Evolutionary conservation across 2,797 vertebrate genomes (phyloP).

Genomic region (Oryzias sinensis): DNA sequence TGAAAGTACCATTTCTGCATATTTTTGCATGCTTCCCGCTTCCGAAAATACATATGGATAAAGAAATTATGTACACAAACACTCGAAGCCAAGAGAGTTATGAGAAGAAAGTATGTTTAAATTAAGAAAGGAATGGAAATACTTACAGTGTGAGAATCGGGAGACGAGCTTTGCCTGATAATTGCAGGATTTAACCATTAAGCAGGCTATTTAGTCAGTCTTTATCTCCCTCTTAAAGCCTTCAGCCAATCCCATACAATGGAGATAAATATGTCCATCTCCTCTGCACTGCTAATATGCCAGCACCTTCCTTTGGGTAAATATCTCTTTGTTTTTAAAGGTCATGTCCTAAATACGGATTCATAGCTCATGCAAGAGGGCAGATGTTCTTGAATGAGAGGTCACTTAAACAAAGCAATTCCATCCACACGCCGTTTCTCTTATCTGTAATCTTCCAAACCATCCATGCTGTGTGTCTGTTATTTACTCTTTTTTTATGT

Average conservation of each 20-base stretch:
- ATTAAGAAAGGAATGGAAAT: conserved; percentile 8
- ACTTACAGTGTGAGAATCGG: conserved; percentile 12
- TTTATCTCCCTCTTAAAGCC: conserved; percentile 35
- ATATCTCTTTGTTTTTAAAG: conserved; percentile 70
- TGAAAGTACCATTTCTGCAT: conserved; percentile 9
- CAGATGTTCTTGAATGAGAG: conserved; percentile 59
- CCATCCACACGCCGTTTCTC: conserved; percentile 20
- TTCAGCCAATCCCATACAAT: conserved; percentile 32
- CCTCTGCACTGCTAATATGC: conserved; percentile 45
- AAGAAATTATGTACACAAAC: conserved; percentile 29
- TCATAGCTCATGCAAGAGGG: conserved; percentile 57
- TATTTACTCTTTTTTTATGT: conserved; percentile 8
- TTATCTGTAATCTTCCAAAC: conserved; percentile 29
- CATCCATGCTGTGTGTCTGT: conserved; percentile 26
- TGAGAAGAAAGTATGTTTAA: conserved; percentile 4
- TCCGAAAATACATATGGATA: conserved; percentile 20
- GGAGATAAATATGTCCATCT: conserved; percentile 43
- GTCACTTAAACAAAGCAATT: conserved; percentile 52
- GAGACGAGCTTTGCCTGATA: conserved; percentile 36
- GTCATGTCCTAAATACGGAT: conserved; percentile 60
- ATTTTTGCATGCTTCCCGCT: neutral
- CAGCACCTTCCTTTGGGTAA: conserved; percentile 64
- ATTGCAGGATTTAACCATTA: conserved; percentile 38
- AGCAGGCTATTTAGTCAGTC: conserved; percentile 26
- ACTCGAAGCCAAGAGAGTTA: conserved; percentile 8